Evolutionary conservation across 2,797 vertebrate genomes (phyloP).

Genomic region (Neosilurus mollespiculum): DNA sequence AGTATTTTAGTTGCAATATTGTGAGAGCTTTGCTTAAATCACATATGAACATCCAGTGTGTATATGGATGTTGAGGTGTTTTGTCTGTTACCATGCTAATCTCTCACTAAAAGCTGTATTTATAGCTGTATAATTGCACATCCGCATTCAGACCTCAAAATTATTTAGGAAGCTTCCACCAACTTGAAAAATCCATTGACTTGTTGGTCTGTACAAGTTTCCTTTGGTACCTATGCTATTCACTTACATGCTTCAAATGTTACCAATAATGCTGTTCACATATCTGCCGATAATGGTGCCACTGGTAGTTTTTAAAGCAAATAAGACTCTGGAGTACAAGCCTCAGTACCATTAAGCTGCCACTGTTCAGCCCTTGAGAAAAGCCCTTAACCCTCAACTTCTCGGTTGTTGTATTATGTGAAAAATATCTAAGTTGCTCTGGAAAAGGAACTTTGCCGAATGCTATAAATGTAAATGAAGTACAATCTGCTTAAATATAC

Average conservation of each 20-base stretch:
- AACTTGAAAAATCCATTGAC: background rate
- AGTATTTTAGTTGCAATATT: background rate
- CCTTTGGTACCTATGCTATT: no score
- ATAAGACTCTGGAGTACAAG: background rate
- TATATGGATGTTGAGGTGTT: constrained; percentile 18
- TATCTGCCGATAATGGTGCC: background rate
- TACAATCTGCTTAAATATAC: background rate
- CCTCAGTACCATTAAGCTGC: no score
- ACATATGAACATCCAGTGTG: background rate
- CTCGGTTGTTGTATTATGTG: no score
- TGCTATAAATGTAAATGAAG: background rate
- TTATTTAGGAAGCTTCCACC: background rate
- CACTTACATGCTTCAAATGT: background rate
- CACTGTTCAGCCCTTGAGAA: no score
- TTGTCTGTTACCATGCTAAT: background rate
- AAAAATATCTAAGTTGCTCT: no score
- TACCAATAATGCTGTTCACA: background rate
- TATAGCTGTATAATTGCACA: background rate
- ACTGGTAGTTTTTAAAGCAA: background rate
- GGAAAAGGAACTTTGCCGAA: no score
- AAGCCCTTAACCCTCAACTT: no score
- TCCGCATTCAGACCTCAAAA: background rate
- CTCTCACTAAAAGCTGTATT: background rate
- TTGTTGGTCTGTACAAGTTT: no score
- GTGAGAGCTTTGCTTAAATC: background rate